Percentiles rank a stretch among this genome's conserved stretches.
Conservation (phyloP, 2,797 vertebrate species). For the Graptemys geographica region DNA sequence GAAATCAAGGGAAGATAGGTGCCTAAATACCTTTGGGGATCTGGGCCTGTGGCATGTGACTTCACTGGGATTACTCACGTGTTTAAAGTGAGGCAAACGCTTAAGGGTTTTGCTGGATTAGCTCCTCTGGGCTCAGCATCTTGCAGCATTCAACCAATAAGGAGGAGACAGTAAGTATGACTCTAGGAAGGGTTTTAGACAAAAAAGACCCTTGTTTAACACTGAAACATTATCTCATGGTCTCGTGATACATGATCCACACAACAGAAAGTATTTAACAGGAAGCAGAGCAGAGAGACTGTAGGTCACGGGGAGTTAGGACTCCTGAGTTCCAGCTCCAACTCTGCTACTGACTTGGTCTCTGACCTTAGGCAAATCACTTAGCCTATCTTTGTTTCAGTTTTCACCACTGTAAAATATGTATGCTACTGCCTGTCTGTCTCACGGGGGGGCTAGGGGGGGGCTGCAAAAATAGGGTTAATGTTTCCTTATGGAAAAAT, state of each 20-base stretch:
- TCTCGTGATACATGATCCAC: neutral
- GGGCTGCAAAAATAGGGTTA: neutral
- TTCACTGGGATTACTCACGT: neutral
- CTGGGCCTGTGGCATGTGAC: neutral
- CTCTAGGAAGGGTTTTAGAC: neutral
- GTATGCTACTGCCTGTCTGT: neutral
- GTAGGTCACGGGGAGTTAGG: neutral
- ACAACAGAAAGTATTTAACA: neutral
- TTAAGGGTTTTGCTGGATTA: neutral
- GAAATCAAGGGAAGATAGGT: no score
- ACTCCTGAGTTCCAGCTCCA: neutral
- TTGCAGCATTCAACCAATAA: neutral
- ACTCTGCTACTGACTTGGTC: neutral
- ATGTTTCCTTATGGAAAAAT: neutral
- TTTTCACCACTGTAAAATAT: neutral
- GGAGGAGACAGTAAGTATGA: neutral
- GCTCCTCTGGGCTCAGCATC: fast-evolving
- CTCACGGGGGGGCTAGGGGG: neutral
- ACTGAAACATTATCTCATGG: neutral
- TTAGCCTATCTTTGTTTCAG: fast-evolving
- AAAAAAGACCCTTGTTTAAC: neutral
- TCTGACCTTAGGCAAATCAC: neutral
- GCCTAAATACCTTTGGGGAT: no score
- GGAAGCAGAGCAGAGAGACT: no score
- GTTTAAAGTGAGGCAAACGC: neutral